phyloP scores from a whole-genome alignment of 1,140 invertebrate genomes.

The Pseudomyrmex flavicornis region DNA sequence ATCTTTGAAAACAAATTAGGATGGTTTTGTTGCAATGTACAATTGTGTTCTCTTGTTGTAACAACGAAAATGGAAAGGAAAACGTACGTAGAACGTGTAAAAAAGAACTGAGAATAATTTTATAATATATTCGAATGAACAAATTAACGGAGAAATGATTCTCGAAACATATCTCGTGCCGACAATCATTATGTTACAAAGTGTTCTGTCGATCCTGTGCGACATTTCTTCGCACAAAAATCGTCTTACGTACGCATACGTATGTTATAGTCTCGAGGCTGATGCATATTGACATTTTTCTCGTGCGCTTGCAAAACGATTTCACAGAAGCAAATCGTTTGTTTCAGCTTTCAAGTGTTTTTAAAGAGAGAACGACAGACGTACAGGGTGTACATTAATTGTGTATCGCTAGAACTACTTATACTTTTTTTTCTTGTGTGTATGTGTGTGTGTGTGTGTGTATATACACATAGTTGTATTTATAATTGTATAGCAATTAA shows the following conservation, averaged over 20 bases:
- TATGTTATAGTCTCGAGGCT: too few species aligned
- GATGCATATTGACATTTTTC: neutral
- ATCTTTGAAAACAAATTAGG: constrained; percentile 13
- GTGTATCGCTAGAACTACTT: constrained; percentile 72
- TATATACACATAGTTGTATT: constrained; percentile 66
- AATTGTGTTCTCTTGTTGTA: constrained; percentile 8
- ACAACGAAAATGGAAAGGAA: neutral
- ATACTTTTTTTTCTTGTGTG: constrained; percentile 70
- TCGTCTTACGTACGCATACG: too few species aligned
- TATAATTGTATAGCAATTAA: constrained; percentile 77
- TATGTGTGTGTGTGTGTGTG: constrained; percentile 8
- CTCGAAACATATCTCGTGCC: constrained; percentile 66
- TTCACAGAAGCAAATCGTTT: constrained; percentile 11
- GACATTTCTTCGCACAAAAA: constrained; percentile 53
- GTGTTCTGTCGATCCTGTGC: constrained; percentile 75
- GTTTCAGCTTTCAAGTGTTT: constrained; percentile 45
- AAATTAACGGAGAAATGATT: constrained; percentile 49
- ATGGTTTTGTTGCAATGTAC: constrained; percentile 24
- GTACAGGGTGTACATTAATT: constrained; percentile 59
- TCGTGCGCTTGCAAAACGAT: constrained; percentile 22
- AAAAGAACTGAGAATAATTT: neutral
- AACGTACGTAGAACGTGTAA: neutral
- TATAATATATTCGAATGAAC: constrained; percentile 7
- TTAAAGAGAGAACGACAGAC: constrained; percentile 76
- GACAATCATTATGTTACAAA: constrained; percentile 78